Conservation (phyloP, 2,797 vertebrate genomes). For the Glyptemys insculpta region DNA sequence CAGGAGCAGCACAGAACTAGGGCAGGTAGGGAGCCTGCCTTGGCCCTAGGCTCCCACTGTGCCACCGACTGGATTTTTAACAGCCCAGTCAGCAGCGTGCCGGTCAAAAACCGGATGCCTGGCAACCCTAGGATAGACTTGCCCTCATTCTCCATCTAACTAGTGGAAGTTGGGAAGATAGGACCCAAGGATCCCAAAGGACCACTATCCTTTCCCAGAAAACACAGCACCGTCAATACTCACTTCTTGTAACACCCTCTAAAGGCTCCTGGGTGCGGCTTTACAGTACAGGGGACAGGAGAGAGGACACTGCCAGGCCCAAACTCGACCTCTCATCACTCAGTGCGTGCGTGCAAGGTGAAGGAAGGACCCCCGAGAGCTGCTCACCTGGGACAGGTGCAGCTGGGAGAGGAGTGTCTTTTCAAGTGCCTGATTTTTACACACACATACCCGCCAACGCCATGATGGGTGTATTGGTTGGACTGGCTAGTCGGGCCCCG, state of each 20-base stretch:
- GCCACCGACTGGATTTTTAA: no score
- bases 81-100: no score
- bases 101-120: no score
- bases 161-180: background rate
- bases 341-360: background rate
- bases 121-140: background rate
- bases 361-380: background rate
- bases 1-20: no score
- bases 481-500: background rate
- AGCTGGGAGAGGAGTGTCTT: background rate
- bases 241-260: background rate
- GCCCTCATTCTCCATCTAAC: background rate
- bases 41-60: no score
- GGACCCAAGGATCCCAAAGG: background rate
- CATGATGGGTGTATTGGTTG: background rate
- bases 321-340: background rate
- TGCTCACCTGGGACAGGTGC: conserved; percentile 65
- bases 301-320: background rate
- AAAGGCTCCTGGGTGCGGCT: background rate
- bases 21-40: no score
- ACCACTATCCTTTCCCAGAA: background rate
- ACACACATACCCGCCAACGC: rapidly evolving
- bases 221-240: background rate
- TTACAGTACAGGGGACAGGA: rapidly evolving
- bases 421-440: background rate